Evolutionary conservation across 2,888 invertebrate genomes (phyloP), one percentile per base, ranked within the genome.

Genomic region (Scotopteryx bipunctaria): DNA sequence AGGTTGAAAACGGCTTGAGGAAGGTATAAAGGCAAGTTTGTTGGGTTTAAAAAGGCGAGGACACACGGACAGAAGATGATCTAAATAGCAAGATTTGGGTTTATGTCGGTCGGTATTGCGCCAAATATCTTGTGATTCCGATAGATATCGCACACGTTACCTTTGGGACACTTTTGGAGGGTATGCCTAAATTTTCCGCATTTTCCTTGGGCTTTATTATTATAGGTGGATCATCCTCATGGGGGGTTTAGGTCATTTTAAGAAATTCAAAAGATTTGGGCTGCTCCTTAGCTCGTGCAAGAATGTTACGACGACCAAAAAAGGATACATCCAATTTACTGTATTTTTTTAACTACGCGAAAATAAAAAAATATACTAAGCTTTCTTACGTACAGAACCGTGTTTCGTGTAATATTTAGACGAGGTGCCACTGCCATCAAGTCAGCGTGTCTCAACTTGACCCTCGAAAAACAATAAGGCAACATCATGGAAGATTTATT

Each of bases 61-160:
- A 72, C 66, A 65, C 66, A 66, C 64, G 70, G 63, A 76, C 73
- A 70, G 67, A 66, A 83, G 83, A 85, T 84, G 84, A 85, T 85
- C 85, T 85, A 82, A 85, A 86, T 83, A 72, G 84, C 69, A 71
- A 75, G 73, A 69, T 78, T 69, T 66, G 61, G 71, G 81, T 85
- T 84, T 84, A 84, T 78, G 76, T 66, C 66, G 69, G 72, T 71
- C 65, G 70, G 71, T 70, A 74, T 76, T 74, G 66, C 63, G 71
- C 60, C 64, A 72, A 71, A 71, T 77, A 67, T 71, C 71, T 67
- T 64, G 63, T 61, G 48, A 62, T 67, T 67, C 66, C 46, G 48
- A 56, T 46, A 57, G 42, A 45, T 41, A 50, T 45, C 41, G 46
- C 33, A 42, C 46, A 55, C 41, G 55, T 50, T 46, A 55, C 54